phyloP scores from a whole-genome alignment of 2,797 vertebrate genomes.

The Hyperoplus immaculatus region DNA sequence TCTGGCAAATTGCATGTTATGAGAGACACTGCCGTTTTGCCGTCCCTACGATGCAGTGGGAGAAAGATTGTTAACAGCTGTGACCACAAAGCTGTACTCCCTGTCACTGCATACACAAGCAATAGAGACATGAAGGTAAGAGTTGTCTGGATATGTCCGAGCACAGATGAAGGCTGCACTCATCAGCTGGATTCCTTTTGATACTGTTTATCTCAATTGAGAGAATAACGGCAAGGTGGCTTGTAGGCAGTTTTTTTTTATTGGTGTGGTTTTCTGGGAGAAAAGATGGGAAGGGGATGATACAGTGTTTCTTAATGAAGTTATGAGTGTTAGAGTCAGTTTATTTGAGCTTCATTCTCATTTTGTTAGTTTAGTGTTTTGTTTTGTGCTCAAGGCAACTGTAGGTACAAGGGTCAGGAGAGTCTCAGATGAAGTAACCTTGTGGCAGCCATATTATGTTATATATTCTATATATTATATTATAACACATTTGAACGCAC shows the following conservation, averaged over 20 bases:
- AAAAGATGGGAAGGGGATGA: neutral
- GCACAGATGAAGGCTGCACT: neutral
- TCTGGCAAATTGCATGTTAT: constrained; percentile 39
- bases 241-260: neutral
- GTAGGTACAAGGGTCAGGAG: neutral
- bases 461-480: no score
- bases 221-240: neutral
- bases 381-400: neutral
- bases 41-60: constrained; percentile 13
- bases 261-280: neutral
- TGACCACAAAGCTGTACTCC: constrained; percentile 12
- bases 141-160: neutral
- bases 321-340: neutral
- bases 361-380: neutral
- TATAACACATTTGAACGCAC: no score
- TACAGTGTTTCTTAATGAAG: neutral
- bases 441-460: neutral
- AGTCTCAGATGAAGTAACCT: neutral
- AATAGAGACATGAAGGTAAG: neutral
- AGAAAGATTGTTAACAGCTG: constrained; percentile 28
- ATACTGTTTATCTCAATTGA: neutral
- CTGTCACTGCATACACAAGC: constrained; percentile 5
- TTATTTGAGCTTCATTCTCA: neutral
- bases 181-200: neutral
- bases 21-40: constrained; percentile 11